Conservation (phyloP, 1,140 invertebrate species). For the Plectrocnemia conspersa region DNA sequence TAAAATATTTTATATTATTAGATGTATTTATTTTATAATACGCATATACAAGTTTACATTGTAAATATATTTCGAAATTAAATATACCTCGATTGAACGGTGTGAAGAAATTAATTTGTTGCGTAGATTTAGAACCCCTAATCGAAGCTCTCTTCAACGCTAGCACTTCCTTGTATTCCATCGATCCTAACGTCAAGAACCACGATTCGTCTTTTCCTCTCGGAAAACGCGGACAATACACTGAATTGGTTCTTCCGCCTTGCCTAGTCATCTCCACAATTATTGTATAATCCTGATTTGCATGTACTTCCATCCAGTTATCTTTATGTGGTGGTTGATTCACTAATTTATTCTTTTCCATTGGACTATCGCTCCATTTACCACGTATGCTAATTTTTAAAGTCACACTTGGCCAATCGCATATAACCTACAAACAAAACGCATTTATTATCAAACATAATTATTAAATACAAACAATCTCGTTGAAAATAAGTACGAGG, state of each 20-base stretch:
- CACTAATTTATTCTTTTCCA: constrained; percentile 46
- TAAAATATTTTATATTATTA: constrained; percentile 7
- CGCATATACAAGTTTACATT: not conserved
- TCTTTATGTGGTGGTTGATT: constrained; percentile 40
- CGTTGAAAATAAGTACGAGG: no score
- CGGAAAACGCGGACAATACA: constrained; percentile 78
- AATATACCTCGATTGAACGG: constrained; percentile 54
- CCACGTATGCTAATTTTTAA: constrained; percentile 54
- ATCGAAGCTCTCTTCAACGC: constrained; percentile 75
- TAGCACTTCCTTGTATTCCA: constrained; percentile 68
- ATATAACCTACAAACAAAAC: constrained; percentile 50
- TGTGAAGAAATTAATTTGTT: constrained; percentile 62
- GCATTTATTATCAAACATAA: not conserved
- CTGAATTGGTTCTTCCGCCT: constrained; percentile 54
- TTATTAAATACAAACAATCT: not conserved
- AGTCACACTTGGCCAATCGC: constrained; percentile 59
- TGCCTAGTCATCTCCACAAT: constrained; percentile 53
- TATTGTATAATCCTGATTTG: constrained; percentile 69
- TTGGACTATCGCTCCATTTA: constrained; percentile 49
- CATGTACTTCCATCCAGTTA: constrained; percentile 59
- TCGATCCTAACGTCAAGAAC: constrained; percentile 81
- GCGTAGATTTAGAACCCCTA: constrained; percentile 44
- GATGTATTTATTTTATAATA: not conserved
- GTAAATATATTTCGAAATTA: not conserved
- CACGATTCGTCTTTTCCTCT: constrained; percentile 95